Percentiles rank a stretch among this genome's conserved stretches.
These are phyloP conservation scores for Theristus sp. DNA, from an alignment of 2,888 invertebrate genomes.

Conservation along the genomic window DNA sequence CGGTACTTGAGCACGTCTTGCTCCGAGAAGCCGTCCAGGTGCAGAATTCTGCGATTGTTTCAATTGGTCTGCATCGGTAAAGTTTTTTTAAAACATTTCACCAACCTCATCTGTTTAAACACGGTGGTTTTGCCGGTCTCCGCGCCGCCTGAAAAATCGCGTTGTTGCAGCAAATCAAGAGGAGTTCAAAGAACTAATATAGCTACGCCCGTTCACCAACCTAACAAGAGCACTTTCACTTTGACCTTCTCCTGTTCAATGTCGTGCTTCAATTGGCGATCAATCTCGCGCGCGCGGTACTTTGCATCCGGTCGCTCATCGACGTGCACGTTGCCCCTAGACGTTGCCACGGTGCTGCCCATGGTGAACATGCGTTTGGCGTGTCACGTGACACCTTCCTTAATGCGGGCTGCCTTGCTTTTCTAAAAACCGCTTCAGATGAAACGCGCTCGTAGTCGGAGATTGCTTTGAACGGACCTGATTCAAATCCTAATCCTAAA, in stretches of 20 bases:
- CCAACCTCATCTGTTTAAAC: conserved; percentile 17
- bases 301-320: no score
- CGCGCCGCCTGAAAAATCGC: conserved; percentile 9
- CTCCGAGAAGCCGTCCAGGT: conserved; percentile 15
- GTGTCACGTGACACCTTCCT: no score
- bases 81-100: background rate
- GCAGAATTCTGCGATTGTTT: conserved; percentile 14
- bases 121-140: conserved; percentile 18
- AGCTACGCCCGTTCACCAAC: background rate
- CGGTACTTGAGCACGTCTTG: conserved; percentile 12
- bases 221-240: background rate
- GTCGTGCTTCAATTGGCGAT: background rate
- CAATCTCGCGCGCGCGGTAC: no score
- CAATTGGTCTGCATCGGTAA: background rate
- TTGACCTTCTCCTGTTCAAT: background rate
- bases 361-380: no score
- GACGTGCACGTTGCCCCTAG: no score
- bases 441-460: no score
- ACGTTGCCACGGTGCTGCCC: no score
- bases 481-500: no score
- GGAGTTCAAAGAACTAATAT: background rate
- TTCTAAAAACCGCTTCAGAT: no score
- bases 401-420: no score
- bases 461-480: no score
- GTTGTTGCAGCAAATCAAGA: background rate